Evolutionary conservation across 1,140 invertebrate species (phyloP), one percentile per base, ranked within the genome.

Genomic region (Asbolus verrucosus): DNA sequence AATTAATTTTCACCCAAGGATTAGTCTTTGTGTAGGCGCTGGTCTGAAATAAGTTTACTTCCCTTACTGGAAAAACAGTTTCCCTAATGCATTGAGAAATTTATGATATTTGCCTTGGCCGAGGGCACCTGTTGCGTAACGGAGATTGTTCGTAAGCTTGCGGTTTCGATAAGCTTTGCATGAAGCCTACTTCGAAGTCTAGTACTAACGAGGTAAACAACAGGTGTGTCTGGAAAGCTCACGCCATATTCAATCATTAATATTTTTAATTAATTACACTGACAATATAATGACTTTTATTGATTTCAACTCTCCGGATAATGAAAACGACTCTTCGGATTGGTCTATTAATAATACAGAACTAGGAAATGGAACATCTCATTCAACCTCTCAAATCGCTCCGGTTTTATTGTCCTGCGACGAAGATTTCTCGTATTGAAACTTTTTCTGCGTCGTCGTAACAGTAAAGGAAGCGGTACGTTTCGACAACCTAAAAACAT

Each of bases 71-170:
- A 54, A 54, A 54, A 54, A 24, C 21, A 13, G 39, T 63, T 11
- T 39, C 33, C 38, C 39, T 13, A n/a, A 11, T 63, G 61, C 31
- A 39, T 38, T 63, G 33, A 38, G 39, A 63, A 59, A 63, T 63
- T 63, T 63, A 63, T 63, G 33, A 63, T 63, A 63, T 63, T 63
- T 63, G 61, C 33, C 59, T 19, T 63, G 33, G 61, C 61, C 61
- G 39, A 63, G 61, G 61, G 61, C 61, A 63, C 61, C 61, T 63
- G 61, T 63, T 63, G 61, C 61, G 33, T 63, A 63, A 38, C 61
- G 33, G 61, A 54, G 46, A 54, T 30, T 54, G 46, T 54, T 38
- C 33, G 16, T 39, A 38, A 63, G 61, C 39, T 38, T 63, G 61
- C 11, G 61, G 39, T 63, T 62, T 33, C 60, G 18, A 62, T 62